phyloP scores from a whole-genome alignment of 2,113 vertebrate species.

The Nanger granti region DNA sequence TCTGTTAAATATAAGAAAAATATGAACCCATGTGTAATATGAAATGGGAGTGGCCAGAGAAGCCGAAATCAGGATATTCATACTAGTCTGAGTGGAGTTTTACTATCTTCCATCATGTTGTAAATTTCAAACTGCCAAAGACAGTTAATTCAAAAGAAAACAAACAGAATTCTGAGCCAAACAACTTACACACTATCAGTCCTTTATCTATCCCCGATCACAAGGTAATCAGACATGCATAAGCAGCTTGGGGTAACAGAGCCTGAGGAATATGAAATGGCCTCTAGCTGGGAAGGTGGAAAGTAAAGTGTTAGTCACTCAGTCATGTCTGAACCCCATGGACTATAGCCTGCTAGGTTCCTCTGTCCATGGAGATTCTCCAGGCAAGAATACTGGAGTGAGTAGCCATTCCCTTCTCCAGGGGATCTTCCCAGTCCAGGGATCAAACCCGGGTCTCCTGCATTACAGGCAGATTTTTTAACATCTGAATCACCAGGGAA shows the following conservation, averaged over 20 bases:
- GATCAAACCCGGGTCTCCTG: neutral
- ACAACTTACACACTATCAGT: neutral
- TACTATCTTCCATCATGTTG: neutral
- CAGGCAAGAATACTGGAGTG: neutral
- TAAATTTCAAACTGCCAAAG: conserved; percentile 3
- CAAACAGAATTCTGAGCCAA: neutral
- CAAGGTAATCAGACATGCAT: neutral
- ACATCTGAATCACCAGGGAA: neutral
- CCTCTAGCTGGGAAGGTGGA: neutral
- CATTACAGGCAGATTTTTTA: neutral
- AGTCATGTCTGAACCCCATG: neutral
- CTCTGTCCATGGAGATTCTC: neutral
- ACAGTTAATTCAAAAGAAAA: conserved; percentile 8
- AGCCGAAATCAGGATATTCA: neutral
- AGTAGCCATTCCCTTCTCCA: neutral
- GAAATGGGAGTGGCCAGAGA: neutral
- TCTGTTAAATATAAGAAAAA: neutral
- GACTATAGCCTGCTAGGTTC: neutral
- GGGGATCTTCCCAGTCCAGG: neutral
- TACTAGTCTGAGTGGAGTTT: neutral
- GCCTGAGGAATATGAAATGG: neutral
- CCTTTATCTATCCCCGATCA: neutral
- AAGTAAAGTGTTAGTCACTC: neutral
- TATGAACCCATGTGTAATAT: neutral
- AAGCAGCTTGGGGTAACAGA: neutral